These are phyloP conservation scores for Isichthys henryi DNA, from an alignment of 2,113 vertebrate species.

Conservation along the genomic window DNA sequence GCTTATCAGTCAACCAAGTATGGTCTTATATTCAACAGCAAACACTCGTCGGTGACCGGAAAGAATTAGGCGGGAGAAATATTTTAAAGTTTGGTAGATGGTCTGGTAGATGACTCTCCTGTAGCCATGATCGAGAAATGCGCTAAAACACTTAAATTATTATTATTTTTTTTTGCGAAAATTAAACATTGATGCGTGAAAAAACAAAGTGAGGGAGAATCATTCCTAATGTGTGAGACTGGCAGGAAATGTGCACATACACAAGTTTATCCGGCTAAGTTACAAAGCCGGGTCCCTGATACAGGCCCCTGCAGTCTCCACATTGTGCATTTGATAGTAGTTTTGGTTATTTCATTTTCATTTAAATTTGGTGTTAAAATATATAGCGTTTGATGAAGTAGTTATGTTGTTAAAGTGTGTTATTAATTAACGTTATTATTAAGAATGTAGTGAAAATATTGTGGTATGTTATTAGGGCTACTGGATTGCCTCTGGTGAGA, in stretches of 20 bases:
- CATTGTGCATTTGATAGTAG: neutral
- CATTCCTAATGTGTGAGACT: neutral
- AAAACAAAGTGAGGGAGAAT: too few species aligned
- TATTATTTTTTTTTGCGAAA: too few species aligned
- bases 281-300: neutral
- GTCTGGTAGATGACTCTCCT: too few species aligned
- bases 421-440: neutral
- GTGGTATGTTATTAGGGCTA: neutral
- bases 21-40: neutral
- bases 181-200: too few species aligned
- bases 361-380: neutral
- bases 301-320: neutral
- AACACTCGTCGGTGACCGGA: neutral
- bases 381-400: neutral
- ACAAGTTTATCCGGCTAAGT: neutral
- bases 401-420: neutral
- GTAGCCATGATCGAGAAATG: too few species aligned
- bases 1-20: neutral
- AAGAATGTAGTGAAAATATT: neutral
- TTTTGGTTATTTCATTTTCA: neutral
- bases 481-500: neutral
- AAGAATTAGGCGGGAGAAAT: too few species aligned
- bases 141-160: too few species aligned
- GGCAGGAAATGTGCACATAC: neutral
- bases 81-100: too few species aligned